Evolutionary conservation across 2,888 invertebrate species (phyloP), one percentile per base, ranked within the genome.

Genomic region (Gerosis bhagava): DNA sequence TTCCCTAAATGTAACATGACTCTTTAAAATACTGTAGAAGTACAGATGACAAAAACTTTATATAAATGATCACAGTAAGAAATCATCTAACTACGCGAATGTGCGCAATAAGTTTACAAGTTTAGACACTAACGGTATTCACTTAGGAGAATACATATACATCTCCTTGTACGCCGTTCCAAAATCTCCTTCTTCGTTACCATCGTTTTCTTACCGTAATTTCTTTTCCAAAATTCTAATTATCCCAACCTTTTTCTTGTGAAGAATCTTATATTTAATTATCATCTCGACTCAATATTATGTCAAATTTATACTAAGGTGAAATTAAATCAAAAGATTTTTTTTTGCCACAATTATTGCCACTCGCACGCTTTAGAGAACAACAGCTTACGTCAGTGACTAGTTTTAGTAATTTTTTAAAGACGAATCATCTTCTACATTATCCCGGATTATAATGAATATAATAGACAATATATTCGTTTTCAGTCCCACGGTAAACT

Each of bases 71-170:
- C 84, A 84, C 83, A 86, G 81, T 83, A 83, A 76, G 76, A 79
- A 77, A 81, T 76, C 72, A 75, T 78, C 77, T 82, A 84, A 70
- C 78, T 86, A 84, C 80, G 83, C 84, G 79, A 82, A 77, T 87
- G 87, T 87, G 87, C 87, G 87, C 67, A 77, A 80, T 69, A 77
- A 73, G 71, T 77, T 79, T 70, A 65, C 64, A 72, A 75, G 69
- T 74, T 73, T 64, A 66, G 64, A 68, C 61, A 61, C 66, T 70
- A 70, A 53, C 39, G 41, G 51, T 47, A 47, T 40, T 47, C 32
- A 34, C 15, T 40, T 47, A 34, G 10, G 37, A 19, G 37, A 46
- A 46, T 46, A 46, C 45, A 36, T 29, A 44, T 24, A 37, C 24
- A 45, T 32, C 12, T 28, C 28, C 43, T 36, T 36, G 31, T 19